These are phyloP conservation scores for Toxotes jaculatrix DNA, from an alignment of 2,113 vertebrate species.

Conservation along the genomic window DNA sequence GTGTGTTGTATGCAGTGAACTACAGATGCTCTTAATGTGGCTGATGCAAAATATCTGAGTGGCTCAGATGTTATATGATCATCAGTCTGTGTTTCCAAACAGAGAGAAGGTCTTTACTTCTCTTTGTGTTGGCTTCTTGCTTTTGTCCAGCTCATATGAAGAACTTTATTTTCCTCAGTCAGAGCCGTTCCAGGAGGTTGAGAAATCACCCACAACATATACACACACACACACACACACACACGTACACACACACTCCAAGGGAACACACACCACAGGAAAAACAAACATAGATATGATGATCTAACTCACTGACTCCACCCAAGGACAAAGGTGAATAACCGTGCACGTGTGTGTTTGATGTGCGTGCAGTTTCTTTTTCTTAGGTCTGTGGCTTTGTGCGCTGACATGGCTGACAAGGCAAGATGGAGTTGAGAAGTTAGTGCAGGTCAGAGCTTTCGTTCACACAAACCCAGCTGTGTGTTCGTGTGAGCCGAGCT, in stretches of 20 bases:
- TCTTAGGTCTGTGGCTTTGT: not conserved
- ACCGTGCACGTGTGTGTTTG: not conserved
- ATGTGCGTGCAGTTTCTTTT: not conserved
- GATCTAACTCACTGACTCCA: slow-evolving; percentile 31
- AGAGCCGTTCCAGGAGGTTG: slow-evolving; percentile 24
- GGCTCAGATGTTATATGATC: not conserved
- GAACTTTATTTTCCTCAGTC: not conserved
- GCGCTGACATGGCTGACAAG: not conserved
- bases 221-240: not conserved
- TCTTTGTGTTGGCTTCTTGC: slow-evolving; percentile 34
- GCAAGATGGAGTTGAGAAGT: no score
- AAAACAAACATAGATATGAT: slow-evolving; percentile 39
- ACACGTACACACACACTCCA: slow-evolving; percentile 2
- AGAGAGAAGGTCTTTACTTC: slow-evolving; percentile 15
- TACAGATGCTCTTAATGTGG: no score
- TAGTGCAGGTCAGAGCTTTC: no score
- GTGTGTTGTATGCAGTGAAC: no score
- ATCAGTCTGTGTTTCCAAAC: not conserved
- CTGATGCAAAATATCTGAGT: no score
- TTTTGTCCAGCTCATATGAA: not conserved
- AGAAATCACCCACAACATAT: slow-evolving; percentile 12
- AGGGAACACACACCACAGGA: slow-evolving; percentile 13
- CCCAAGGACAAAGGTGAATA: slow-evolving; percentile 13
- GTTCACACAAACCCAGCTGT: no score
- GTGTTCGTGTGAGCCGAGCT: no score